Evolutionary conservation across 2,888 invertebrate genomes (phyloP).

Genomic region (Andrena marginata): DNA sequence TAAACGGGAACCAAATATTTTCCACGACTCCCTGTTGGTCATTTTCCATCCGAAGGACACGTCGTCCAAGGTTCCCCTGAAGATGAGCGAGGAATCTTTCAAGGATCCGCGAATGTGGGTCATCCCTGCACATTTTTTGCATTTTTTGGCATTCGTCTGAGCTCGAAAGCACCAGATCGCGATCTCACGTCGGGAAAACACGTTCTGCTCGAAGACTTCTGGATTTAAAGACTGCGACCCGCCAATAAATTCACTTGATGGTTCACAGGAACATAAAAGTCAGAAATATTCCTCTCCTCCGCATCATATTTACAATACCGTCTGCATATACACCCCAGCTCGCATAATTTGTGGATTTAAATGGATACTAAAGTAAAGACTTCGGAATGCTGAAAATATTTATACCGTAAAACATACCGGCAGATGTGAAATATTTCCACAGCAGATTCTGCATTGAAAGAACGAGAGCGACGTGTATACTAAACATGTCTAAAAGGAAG

Average conservation of each 20-base stretch:
- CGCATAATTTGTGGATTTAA: background rate
- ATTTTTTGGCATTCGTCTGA: conserved; percentile 37
- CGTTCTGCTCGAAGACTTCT: conserved; percentile 33
- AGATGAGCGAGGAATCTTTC: conserved; percentile 53
- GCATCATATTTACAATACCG: background rate
- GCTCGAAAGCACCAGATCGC: conserved; percentile 28
- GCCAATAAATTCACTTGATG: background rate
- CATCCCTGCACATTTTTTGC: conserved; percentile 41
- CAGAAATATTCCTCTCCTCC: background rate
- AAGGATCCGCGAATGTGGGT: conserved; percentile 61
- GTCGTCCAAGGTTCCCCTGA: conserved; percentile 19
- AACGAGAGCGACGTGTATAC: too few relatives aligned
- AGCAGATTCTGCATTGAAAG: too few relatives aligned
- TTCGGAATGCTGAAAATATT: too few relatives aligned
- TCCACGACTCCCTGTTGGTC: conserved; percentile 16
- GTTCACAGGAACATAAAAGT: background rate
- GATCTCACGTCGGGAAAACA: conserved; percentile 42
- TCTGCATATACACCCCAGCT: background rate
- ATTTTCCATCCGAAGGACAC: conserved; percentile 23
- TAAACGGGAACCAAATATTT: conserved; percentile 22
- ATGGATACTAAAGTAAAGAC: too few relatives aligned
- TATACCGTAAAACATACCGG: too few relatives aligned
- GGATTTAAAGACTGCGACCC: conserved; percentile 3
- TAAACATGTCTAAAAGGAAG: too few relatives aligned
- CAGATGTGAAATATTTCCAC: too few relatives aligned